phyloP scores from a whole-genome alignment of 2,113 vertebrate species.

The Pandion haliaetus region DNA sequence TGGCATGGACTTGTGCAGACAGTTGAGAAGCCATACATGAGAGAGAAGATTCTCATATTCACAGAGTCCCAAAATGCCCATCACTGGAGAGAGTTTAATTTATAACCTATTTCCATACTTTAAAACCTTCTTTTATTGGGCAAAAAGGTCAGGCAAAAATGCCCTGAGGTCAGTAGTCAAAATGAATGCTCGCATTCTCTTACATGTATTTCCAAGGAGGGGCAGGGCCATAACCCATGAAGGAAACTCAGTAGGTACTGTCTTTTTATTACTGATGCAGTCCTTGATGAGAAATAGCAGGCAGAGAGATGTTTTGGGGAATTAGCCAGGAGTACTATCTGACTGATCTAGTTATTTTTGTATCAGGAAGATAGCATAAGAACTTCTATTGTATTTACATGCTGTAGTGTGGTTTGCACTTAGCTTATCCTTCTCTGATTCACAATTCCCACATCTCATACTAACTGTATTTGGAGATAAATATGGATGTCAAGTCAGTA shows the following conservation, averaged over 20 bases:
- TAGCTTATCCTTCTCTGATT: background rate
- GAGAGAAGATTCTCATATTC: background rate
- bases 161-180: background rate
- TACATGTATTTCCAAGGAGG: background rate
- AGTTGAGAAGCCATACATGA: background rate
- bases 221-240: background rate
- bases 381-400: background rate
- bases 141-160: background rate
- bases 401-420: background rate
- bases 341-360: background rate
- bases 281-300: background rate
- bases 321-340: background rate
- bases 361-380: background rate
- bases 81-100: background rate
- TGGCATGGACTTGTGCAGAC: background rate
- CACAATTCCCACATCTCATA: background rate
- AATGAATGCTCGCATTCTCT: background rate
- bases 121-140: background rate
- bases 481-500: background rate
- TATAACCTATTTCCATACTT: background rate
- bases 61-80: background rate
- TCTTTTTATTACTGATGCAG: background rate
- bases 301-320: background rate
- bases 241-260: background rate
- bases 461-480: background rate